Evolutionary conservation across 2,797 vertebrate species (phyloP).

Genomic region (Orientallactaga sibirica): DNA sequence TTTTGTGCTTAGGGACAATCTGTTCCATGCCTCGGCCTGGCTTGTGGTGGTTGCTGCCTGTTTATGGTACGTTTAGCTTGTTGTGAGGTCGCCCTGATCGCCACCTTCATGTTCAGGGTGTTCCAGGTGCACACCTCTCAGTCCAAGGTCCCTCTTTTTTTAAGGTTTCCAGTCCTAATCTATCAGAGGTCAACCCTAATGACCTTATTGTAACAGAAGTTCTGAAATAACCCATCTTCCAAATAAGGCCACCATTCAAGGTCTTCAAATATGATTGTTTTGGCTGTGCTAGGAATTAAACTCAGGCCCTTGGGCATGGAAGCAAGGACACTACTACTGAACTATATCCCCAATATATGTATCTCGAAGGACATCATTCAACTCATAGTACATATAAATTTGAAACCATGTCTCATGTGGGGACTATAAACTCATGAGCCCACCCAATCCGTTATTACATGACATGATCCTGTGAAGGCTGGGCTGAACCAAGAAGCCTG

Average conservation of each 20-base stretch:
- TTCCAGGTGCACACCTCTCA: background rate
- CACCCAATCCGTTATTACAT: background rate
- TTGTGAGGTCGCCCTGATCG: accelerated
- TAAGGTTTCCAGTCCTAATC: background rate
- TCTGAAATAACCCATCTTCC: background rate
- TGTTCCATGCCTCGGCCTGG: too few relatives aligned
- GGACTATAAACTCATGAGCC: background rate
- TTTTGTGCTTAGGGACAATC: background rate
- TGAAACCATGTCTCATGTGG: background rate
- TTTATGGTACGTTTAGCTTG: too few relatives aligned
- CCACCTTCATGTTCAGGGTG: background rate
- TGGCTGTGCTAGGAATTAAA: too few relatives aligned
- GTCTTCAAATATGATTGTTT: background rate
- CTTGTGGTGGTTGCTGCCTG: background rate
- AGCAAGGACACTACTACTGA: too few relatives aligned
- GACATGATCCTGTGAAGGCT: background rate
- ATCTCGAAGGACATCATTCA: background rate
- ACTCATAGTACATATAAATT: background rate
- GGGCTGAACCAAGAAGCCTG: background rate
- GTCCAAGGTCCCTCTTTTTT: background rate
- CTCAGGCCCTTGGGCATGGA: too few relatives aligned
- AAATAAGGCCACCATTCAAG: background rate
- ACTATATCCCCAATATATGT: too few relatives aligned
- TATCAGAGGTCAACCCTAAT: background rate
- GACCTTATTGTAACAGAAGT: background rate